Conservation (phyloP, 1,140 invertebrate species). For the Watersipora subatra region DNA sequence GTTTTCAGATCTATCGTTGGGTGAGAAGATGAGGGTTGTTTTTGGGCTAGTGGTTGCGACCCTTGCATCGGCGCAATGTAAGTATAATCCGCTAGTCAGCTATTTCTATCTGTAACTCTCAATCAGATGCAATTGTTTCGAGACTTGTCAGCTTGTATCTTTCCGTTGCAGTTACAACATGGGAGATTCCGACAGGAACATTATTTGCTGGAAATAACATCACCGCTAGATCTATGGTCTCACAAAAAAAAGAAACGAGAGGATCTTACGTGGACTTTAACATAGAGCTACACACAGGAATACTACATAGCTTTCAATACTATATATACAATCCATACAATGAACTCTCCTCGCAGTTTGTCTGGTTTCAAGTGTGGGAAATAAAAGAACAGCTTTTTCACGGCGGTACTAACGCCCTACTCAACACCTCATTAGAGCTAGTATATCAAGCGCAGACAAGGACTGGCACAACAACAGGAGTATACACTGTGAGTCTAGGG, state of each 20-base stretch:
- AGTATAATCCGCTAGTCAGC: neutral
- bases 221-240: neutral
- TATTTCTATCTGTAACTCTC: too few species aligned
- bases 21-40: neutral
- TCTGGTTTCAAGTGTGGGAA: neutral
- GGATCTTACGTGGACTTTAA: neutral
- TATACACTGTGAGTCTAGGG: neutral
- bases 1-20: too few species aligned
- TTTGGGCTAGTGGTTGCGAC: neutral
- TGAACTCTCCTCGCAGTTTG: neutral
- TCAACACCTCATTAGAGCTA: neutral
- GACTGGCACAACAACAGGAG: neutral
- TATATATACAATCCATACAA: neutral
- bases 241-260: neutral
- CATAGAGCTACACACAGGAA: neutral
- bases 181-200: neutral
- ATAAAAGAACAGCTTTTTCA: neutral
- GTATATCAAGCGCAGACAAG: neutral
- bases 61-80: neutral
- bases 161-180: neutral
- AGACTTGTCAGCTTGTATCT: too few species aligned
- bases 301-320: neutral
- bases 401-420: neutral
- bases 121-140: too few species aligned
- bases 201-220: neutral